Evolutionary conservation across 2,113 vertebrate genomes (phyloP).

Genomic region (Cheirogaleus medius): DNA sequence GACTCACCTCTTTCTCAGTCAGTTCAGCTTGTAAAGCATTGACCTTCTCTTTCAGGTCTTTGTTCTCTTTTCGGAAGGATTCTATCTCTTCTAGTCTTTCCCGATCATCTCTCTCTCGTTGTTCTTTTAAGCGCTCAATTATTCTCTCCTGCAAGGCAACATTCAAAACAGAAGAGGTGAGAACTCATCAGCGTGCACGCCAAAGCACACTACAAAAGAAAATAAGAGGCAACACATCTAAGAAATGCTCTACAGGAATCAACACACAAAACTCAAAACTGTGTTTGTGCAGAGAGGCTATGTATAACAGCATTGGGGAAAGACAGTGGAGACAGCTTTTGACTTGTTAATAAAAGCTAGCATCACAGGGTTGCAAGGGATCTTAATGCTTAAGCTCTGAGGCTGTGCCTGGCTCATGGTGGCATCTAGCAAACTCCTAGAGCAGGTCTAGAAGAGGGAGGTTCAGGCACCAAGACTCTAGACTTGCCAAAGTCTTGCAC

Average conservation of each 20-base stretch:
- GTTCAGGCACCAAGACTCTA: not conserved
- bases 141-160: slow-evolving; percentile 91
- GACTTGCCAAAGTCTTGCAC: not conserved
- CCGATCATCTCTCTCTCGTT: slow-evolving; percentile 93
- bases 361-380: not conserved
- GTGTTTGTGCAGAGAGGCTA: not conserved
- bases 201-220: not conserved
- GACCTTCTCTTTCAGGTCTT: slow-evolving; percentile 94
- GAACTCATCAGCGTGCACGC: not conserved
- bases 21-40: slow-evolving; percentile 93
- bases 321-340: not conserved
- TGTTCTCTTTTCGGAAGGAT: slow-evolving; percentile 95
- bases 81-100: slow-evolving; percentile 94
- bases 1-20: slow-evolving; percentile 97
- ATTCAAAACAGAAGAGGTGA: slow-evolving; percentile 29
- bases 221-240: not conserved
- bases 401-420: not conserved
- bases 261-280: not conserved
- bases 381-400: not conserved
- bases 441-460: not conserved
- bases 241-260: not conserved
- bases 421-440: not conserved
- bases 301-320: not conserved
- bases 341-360: not conserved
- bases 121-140: slow-evolving; percentile 96